Evolutionary conservation across 2,888 invertebrate species (phyloP), one percentile per base, ranked within the genome.

Genomic region (Rutpela maculata): DNA sequence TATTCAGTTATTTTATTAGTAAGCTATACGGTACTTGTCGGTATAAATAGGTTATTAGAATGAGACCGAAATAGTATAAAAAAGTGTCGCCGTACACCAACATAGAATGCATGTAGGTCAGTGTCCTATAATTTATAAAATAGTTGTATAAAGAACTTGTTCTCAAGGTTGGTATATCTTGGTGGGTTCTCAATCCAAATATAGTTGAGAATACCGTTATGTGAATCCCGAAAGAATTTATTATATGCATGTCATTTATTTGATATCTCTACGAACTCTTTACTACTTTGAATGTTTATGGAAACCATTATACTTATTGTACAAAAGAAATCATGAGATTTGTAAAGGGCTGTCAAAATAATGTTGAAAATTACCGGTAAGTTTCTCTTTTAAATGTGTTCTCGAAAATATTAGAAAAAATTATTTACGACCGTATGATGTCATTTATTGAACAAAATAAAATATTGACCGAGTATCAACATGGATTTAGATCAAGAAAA

Each of bases 111-210:
- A 50, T 50, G 6, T 50, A 50, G 50, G 50, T 50, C 50, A 50
- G 50, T 50, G 50, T 4, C 50, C n/a, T 50, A 50, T 50, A 50
- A 50, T n/a, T 50, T n/a, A 50, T 50, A n/a, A n/a, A 50, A 50
- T 50, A n/a, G 50, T 50, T 43, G 11, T 43, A 6, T 50, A 6
- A 50, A 4, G 50, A 50, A 50, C 50, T 50, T 50, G 50, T n/a
- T 50, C n/a, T 50, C 50, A 50, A 50, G 50, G 50, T 50, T 50
- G 50, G n/a, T 50, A 17, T n/a, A 50, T 50, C 12, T 0, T n/a
- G 50, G n/a, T 50, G n/a, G 50, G 50, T 50, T n/a, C n/a, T 50
- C 50, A n/a, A n/a, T 50, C 12, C n/a, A n/a, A 50, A 43, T 43
- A 9, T 15, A 43, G 50, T 50, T 50, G 50, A n/a, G 50, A 11